Percentiles rank a stretch among this genome's conserved stretches.
phyloP scores from a whole-genome alignment of 2,797 vertebrate species.

The Phataginus tricuspis region DNA sequence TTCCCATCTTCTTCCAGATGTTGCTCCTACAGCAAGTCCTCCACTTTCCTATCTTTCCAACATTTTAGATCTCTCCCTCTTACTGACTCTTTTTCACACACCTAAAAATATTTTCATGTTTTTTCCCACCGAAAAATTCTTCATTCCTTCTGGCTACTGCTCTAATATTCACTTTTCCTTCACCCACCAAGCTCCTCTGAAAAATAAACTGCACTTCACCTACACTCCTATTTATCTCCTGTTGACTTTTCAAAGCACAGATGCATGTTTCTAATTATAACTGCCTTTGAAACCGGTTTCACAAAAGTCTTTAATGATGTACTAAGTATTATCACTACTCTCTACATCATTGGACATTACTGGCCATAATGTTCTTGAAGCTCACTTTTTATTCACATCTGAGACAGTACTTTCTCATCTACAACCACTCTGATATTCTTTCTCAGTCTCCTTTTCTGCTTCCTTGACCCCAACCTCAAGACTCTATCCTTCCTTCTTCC shows the following conservation, averaged over 20 bases:
- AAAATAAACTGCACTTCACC: not conserved
- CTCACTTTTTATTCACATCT: not conserved
- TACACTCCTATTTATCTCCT: not conserved
- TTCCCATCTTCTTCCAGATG: slow-evolving; percentile 42
- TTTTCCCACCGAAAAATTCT: not conserved
- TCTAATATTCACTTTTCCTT: not conserved
- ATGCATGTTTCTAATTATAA: not conserved
- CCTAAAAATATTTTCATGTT: not conserved
- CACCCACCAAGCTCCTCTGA: not conserved
- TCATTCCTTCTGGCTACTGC: not conserved
- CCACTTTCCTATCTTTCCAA: not conserved
- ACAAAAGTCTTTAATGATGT: not conserved
- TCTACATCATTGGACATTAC: not conserved
- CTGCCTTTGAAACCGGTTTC: not conserved
- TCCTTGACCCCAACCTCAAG: not conserved
- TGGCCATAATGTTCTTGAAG: not conserved
- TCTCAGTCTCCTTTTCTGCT: not conserved
- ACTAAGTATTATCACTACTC: not conserved
- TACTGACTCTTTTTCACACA: not conserved
- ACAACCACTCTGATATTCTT: not conserved
- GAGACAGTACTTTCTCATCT: not conserved
- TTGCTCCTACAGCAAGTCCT: not conserved
- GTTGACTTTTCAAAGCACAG: not conserved
- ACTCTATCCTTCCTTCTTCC: not conserved
- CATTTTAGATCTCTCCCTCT: not conserved